Evolutionary conservation across 2,797 vertebrate species (phyloP).

Genomic region (Coregonus suidteri): DNA sequence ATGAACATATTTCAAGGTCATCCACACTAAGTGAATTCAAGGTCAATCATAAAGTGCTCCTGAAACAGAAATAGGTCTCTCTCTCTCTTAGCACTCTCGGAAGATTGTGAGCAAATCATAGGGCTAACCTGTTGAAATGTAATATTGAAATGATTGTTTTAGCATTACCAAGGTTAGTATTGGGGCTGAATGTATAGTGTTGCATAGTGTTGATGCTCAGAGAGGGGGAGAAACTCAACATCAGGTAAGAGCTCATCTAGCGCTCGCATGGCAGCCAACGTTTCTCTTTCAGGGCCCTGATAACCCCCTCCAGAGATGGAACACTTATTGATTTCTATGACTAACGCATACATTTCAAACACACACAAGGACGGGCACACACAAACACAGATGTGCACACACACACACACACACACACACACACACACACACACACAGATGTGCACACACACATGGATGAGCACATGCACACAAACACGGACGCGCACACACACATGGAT

Average conservation of each 20-base stretch:
- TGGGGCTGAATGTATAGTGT: neutral
- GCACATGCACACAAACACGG: slow-evolving; percentile 20
- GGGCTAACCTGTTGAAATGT: neutral
- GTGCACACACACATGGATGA: neutral
- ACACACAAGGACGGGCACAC: slow-evolving; percentile 12
- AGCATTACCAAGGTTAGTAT: neutral
- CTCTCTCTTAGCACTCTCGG: neutral
- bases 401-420: slow-evolving; percentile 32
- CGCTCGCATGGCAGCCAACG: neutral
- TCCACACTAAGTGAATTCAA: slow-evolving; percentile 17
- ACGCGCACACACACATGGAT: slow-evolving; percentile 45
- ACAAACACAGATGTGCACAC: slow-evolving; percentile 45
- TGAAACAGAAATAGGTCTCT: neutral
- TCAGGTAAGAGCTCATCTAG: neutral
- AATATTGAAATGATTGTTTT: neutral
- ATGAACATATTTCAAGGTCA: slow-evolving; percentile 41
- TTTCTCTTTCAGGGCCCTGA: no score
- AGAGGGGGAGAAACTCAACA: neutral
- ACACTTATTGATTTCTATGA: no score
- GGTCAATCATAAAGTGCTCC: neutral
- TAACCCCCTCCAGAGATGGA: no score
- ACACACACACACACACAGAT: slow-evolving; percentile 50
- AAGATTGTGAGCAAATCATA: neutral
- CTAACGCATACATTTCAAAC: neutral
- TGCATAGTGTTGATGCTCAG: slow-evolving; percentile 22